Evolutionary conservation across 2,113 vertebrate genomes (phyloP), one percentile per base, ranked within the genome.

Genomic region (Petrocephalus microphthalmus): DNA sequence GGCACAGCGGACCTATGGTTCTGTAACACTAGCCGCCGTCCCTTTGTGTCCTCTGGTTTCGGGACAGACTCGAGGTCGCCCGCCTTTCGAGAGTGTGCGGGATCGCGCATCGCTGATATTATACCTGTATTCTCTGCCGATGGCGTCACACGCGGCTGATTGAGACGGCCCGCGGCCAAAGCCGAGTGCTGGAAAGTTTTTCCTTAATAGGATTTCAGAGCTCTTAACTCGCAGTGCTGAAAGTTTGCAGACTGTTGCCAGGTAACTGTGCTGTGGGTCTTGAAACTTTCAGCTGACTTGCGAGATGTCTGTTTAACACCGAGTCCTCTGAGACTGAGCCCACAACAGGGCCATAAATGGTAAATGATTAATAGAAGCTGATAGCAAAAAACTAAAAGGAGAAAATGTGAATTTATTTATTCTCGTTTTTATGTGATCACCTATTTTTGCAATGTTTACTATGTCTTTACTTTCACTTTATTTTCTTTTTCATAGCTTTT

Each of bases 181-280:
- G 64, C 52, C 15, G 64, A 78, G 22, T 15, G 11, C 49, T 60
- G 90, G 89, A 91, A 91, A 93, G 91, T 91, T 92, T 91, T 51
- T 89, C 93, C 92, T 92, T 94, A 94, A 94, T 95, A 94, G 91
- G 92, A 93, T 94, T 87, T 93, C 84, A 17, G 93, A 94, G 93
- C 92, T 91, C 92, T 87, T 92, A 92, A 92, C 92, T 91, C 13
- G 87, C 33, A 57, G 91, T 90, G 86, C 64, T 85, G 25, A 91
- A 89, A 89, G 89, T 90, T 90, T 45, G 1, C 91, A 60, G 87
- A 92, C 88, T 89, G 94, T 94, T 95, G 94, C 94, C 92, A 93
- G 89, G 94, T 92, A 94, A 94, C 94, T 82, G 91, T 85, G 17
- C 91, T 89, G 91, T 92, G 90, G 91, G 88, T 91, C 93, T 92